A percentile compares a stretch with the other conserved stretches of the same genome.
Evolutionary conservation across 2,113 vertebrate species (phyloP).

Genomic region (Tyto alba): DNA sequence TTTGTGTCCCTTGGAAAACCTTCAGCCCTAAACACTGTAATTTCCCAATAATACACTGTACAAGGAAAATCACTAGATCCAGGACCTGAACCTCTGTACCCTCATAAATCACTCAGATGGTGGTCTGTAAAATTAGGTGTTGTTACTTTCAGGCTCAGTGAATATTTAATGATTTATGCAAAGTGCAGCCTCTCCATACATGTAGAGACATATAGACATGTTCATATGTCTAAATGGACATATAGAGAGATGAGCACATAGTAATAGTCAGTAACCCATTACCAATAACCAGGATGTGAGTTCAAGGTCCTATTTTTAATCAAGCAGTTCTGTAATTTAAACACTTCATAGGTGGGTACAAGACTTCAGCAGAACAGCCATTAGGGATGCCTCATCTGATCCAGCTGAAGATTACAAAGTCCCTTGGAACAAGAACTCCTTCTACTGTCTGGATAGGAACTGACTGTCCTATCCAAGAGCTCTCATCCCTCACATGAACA

Average conservation of each 20-base stretch:
- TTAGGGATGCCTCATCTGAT: not conserved
- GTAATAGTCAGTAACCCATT: not conserved
- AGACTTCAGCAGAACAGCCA: not conserved
- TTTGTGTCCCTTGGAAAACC: not conserved
- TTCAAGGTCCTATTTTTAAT: not conserved
- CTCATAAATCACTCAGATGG: not conserved
- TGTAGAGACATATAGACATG: not conserved
- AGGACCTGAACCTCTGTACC: not conserved
- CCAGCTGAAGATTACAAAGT: not conserved
- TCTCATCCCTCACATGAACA: not conserved
- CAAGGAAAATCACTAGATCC: not conserved
- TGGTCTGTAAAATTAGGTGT: not conserved
- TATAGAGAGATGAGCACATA: not conserved
- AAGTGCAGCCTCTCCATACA: not conserved
- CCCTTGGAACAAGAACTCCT: not conserved
- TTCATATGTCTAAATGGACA: not conserved
- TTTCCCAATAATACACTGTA: not conserved
- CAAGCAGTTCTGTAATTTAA: not conserved
- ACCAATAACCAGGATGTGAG: not conserved
- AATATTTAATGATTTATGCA: not conserved
- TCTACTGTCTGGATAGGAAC: not conserved
- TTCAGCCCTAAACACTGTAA: not conserved
- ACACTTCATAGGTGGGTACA: fast-evolving
- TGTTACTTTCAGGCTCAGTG: not conserved
- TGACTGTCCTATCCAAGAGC: not conserved